phyloP scores from a whole-genome alignment of 2,888 invertebrate genomes.

The Pomacea canaliculata region DNA sequence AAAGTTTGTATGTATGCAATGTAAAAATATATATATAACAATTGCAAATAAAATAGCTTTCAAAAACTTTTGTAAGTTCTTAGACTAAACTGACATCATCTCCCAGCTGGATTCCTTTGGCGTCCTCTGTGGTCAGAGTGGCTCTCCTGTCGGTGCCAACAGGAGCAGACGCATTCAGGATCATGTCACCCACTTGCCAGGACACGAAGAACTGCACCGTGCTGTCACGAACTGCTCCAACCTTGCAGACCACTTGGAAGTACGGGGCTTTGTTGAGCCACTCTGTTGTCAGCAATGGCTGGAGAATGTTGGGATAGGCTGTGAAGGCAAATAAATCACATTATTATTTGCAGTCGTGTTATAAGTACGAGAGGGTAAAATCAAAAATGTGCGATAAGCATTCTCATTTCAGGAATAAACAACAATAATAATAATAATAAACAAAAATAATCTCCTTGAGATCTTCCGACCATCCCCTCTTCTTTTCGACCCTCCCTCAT shows the following conservation, averaged over 20 bases:
- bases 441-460: too few relatives aligned
- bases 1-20: too few relatives aligned
- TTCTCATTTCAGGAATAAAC: too few relatives aligned
- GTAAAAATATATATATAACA: too few relatives aligned
- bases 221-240: neutral
- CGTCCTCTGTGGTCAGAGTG: constrained; percentile 19
- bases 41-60: too few relatives aligned
- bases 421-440: too few relatives aligned
- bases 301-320: constrained; percentile 32
- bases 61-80: too few relatives aligned
- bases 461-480: too few relatives aligned
- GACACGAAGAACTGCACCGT: constrained; percentile 22
- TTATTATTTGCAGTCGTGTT: too few relatives aligned
- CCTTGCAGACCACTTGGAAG: constrained; percentile 31
- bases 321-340: neutral
- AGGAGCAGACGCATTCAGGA: constrained; percentile 17
- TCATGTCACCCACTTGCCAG: constrained; percentile 21
- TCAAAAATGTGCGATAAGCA: too few relatives aligned
- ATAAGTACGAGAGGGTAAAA: too few relatives aligned
- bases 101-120: constrained; percentile 17
- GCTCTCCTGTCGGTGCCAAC: constrained; percentile 5
- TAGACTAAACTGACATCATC: constrained; percentile 19
- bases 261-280: constrained; percentile 27
- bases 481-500: too few relatives aligned
- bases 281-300: constrained; percentile 31